Conservation (phyloP, 2,113 vertebrate genomes). For the Ammodytes dubius region DNA sequence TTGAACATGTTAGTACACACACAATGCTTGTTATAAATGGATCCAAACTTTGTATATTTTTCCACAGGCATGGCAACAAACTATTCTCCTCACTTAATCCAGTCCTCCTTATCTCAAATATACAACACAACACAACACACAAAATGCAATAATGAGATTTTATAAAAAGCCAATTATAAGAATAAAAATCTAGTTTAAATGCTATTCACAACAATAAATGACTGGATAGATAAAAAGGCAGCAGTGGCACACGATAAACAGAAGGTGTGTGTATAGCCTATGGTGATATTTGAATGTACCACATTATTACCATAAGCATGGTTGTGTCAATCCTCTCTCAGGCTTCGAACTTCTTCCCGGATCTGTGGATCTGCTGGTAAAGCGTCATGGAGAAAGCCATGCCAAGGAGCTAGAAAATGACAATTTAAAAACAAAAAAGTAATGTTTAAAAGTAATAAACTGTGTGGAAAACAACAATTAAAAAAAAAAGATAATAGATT, state of each 20-base stretch:
- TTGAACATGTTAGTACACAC: conserved; percentile 64
- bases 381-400: conserved; percentile 99
- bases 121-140: conserved; percentile 5
- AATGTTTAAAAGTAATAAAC: background rate
- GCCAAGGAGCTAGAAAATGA: conserved; percentile 91
- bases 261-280: background rate
- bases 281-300: conserved; percentile 5
- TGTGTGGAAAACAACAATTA: background rate
- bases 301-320: background rate
- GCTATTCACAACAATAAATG: conserved; percentile 56
- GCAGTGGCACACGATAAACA: conserved; percentile 38
- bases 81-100: background rate
- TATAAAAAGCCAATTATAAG: background rate
- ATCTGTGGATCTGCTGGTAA: conserved; percentile 97
- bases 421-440: conserved; percentile 48
- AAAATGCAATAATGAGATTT: conserved; percentile 14
- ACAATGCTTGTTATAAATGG: conserved; percentile 19
- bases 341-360: conserved; percentile 96
- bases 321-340: conserved; percentile 67
- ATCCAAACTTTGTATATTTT: conserved; percentile 1
- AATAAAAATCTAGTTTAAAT: conserved; percentile 13
- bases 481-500: background rate
- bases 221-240: background rate
- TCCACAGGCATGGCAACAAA: conserved; percentile 28
- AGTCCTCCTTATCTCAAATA: conserved; percentile 4